Percentiles rank a stretch among this genome's conserved stretches.
Evolutionary conservation across 35 echinoderm and acorn worm genomes (phyloP).

Genomic region (Lytechinus variegatus): DNA sequence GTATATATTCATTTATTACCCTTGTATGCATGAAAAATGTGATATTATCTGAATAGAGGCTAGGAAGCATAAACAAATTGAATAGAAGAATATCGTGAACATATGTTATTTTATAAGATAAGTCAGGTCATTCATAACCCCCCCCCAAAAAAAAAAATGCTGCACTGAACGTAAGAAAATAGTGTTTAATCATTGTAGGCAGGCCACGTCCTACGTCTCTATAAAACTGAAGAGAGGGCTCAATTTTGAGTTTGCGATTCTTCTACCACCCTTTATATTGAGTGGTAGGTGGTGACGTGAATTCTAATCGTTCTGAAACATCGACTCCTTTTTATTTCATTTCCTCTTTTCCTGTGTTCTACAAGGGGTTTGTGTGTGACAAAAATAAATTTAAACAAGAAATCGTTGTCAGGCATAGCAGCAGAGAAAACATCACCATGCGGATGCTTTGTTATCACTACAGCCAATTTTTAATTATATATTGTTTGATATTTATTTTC

Average conservation of each 20-base stretch:
- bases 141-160: no score
- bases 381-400: neutral
- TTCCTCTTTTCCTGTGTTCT: neutral
- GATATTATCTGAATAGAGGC: no score
- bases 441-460: neutral
- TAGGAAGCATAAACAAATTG: no score
- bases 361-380: neutral
- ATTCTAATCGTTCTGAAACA: neutral
- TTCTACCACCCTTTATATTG: neutral
- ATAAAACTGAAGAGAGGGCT: neutral
- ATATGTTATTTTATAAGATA: no score
- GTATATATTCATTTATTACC: no score
- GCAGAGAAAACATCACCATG: neutral
- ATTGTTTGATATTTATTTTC: no score
- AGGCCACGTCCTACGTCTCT: neutral
- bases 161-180: no score
- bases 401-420: no score
- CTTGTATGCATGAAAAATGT: no score
- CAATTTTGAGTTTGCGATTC: neutral
- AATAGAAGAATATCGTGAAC: no score
- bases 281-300: neutral
- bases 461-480: neutral
- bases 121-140: no score
- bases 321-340: neutral
- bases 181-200: neutral